phyloP scores from a whole-genome alignment of 2,888 invertebrate species.

The Xylocampa areola region DNA sequence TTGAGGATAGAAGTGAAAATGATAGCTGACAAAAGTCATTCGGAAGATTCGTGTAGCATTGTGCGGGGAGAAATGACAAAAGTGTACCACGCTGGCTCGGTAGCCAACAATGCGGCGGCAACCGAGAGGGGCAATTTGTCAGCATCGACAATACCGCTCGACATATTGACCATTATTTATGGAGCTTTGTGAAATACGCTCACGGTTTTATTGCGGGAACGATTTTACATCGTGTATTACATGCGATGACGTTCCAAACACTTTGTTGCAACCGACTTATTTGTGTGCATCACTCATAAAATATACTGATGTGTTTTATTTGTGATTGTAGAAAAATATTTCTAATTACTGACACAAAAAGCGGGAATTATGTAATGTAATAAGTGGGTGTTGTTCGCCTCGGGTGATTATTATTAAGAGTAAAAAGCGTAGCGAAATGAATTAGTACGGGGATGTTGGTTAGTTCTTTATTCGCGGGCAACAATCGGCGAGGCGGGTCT shows the following conservation, averaged over 20 bases:
- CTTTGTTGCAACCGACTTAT: conserved; percentile 76
- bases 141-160: conserved; percentile 86
- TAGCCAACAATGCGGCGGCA: conserved; percentile 85
- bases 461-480: conserved; percentile 57
- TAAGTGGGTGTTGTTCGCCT: conserved; percentile 37
- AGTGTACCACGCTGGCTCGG: conserved; percentile 74
- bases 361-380: conserved; percentile 50
- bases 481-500: conserved; percentile 77
- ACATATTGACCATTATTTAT: conserved; percentile 90
- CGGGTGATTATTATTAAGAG: conserved; percentile 40
- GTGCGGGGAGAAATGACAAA: conserved; percentile 77
- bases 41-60: conserved; percentile 75
- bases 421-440: conserved; percentile 63
- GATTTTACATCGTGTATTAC: conserved; percentile 85
- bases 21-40: conserved; percentile 85
- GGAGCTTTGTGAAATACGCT: conserved; percentile 83
- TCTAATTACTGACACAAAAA: conserved; percentile 37
- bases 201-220: conserved; percentile 87
- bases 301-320: conserved; percentile 38
- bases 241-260: conserved; percentile 77
- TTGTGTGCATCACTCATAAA: conserved; percentile 35
- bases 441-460: conserved; percentile 60
- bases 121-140: conserved; percentile 87
- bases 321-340: conserved; percentile 20
- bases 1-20: conserved; percentile 83